These are phyloP conservation scores for Dendrolimus houi DNA, from an alignment of 2,888 invertebrate species.

Conservation along the genomic window DNA sequence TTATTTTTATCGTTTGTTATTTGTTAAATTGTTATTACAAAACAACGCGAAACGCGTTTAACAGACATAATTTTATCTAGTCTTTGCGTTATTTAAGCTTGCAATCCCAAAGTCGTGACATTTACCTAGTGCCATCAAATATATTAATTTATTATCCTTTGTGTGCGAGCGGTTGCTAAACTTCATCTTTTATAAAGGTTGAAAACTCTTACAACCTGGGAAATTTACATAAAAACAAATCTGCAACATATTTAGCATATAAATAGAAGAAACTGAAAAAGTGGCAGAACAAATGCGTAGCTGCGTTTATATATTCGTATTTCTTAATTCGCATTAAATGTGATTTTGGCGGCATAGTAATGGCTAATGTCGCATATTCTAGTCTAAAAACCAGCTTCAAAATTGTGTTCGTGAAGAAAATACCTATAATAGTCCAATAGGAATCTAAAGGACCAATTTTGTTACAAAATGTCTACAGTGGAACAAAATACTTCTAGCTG, in stretches of 20 bases:
- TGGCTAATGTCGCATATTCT: constrained; percentile 37
- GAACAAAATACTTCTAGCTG: constrained; percentile 41
- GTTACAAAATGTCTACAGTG: constrained; percentile 50
- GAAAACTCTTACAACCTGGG: not conserved
- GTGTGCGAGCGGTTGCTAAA: constrained; percentile 35
- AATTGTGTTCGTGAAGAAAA: constrained; percentile 23
- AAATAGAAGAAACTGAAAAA: not conserved
- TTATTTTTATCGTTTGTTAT: constrained; percentile 69
- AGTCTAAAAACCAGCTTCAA: constrained; percentile 23
- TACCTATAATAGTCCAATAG: constrained; percentile 32
- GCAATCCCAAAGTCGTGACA: constrained; percentile 47
- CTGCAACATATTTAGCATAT: constrained; percentile 6
- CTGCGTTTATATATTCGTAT: not conserved
- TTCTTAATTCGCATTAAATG: not conserved
- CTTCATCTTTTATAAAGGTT: constrained; percentile 1
- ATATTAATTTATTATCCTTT: constrained; percentile 57
- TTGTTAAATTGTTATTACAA: constrained; percentile 45
- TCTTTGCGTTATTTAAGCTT: constrained; percentile 50
- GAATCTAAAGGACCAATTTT: constrained; percentile 27
- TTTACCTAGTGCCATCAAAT: constrained; percentile 63
- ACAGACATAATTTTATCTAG: constrained; percentile 59
- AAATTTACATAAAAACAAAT: constrained; percentile 3
- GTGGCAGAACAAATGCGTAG: not conserved
- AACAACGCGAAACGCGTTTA: constrained; percentile 36
- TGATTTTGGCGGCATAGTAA: constrained; percentile 17